Conservation (phyloP, 2,888 invertebrate species). For the Imbricaverruca yamaguchii region DNA sequence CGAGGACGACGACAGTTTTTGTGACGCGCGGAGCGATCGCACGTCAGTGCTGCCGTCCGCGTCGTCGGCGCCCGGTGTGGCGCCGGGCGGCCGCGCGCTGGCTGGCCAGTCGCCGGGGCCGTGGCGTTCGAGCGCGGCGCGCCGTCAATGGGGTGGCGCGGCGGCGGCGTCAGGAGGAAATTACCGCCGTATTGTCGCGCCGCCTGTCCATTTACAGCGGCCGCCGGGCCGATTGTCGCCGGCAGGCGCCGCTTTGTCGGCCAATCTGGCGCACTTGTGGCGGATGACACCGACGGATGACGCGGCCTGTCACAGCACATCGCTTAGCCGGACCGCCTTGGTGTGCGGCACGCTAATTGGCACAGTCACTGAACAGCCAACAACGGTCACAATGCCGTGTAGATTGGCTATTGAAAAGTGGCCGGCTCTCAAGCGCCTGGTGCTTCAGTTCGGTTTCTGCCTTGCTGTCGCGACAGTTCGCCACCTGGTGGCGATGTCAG, state of each 20-base stretch:
- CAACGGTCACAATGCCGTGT: not conserved
- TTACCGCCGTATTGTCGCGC: conserved; percentile 2
- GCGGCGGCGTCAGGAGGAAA: conserved; percentile 3
- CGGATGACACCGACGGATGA: conserved; percentile 11
- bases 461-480: too few species aligned
- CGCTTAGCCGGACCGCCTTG: not conserved
- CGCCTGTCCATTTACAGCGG: not conserved
- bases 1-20: not conserved
- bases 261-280: conserved; percentile 16
- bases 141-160: not conserved
- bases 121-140: not conserved
- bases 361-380: not conserved
- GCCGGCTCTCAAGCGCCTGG: not conserved
- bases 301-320: conserved; percentile 1
- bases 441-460: too few species aligned
- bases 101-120: not conserved
- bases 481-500: too few species aligned
- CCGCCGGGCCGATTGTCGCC: not conserved
- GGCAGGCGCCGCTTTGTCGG: not conserved
- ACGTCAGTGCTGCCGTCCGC: not conserved
- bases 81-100: not conserved
- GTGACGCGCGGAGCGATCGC: not conserved
- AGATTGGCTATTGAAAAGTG: conserved; percentile 6
- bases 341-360: not conserved
- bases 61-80: not conserved